Evolutionary conservation across 1,140 invertebrate genomes (phyloP), one percentile per base, ranked within the genome.

Genomic region (Eciton burchellii): DNA sequence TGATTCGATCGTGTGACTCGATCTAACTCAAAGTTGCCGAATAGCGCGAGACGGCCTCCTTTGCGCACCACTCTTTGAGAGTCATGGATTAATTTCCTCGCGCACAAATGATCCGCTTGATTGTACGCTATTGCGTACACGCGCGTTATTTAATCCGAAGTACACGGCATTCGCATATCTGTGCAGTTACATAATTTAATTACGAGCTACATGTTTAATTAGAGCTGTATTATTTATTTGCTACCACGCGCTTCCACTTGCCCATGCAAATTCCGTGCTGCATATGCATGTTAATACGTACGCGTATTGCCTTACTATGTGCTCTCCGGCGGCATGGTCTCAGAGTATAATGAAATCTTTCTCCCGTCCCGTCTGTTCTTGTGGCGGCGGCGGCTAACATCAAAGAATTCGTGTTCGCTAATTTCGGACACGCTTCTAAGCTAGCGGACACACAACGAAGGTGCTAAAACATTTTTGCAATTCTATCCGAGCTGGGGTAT

Each of bases 391-490:
- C 24, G 5, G n/a, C n/a, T n/a, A n/a, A 77, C 74, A 79, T 70
- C 74, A 79, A 79, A 70, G 63, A 70, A 79, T 21, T 29, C 19
- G 41, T 70, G 41, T 70, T 79, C n/a, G 49, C 6, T 24, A 70
- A 79, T 49, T 70, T 16, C 6, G n/a, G 35, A 70, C 35, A 21
- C 49, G 63, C 26, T 43, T 59, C 47, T 49, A 70, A 35, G 6
- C n/a, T 54, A 54, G 6, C n/a, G 8, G n/a, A 76, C 26, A 4
- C 29, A 59, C 45, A 19, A 9, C 43, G 56, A 56, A 56, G 29
- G n/a, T 16, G 29, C 35, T 41, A 54, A 45, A 79, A 68, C 49
- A 79, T 68, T 70, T 79, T 70, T 79, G 74, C 63, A 79, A 70
- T 79, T 79, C 63, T 5, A 21, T 54, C 1, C 14, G 14, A n/a